phyloP scores from a whole-genome alignment of 2,888 invertebrate genomes.

The Alloscopus bannaensis region DNA sequence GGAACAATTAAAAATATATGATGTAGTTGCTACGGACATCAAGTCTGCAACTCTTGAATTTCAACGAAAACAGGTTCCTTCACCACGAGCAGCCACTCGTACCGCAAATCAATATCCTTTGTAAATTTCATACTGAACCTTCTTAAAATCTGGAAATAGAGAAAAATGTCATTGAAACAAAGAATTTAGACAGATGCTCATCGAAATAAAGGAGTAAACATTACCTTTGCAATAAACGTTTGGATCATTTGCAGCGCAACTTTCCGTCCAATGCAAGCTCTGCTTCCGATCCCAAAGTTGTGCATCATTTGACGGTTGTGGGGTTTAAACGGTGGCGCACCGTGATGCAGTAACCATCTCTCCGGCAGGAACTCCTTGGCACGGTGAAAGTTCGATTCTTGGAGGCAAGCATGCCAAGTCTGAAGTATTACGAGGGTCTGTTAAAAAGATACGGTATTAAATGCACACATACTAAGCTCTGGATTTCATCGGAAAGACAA shows the following conservation, averaged over 20 bases:
- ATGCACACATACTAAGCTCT: constrained; percentile 1
- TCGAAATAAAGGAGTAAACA: too few relatives aligned
- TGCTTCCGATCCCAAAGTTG: constrained; percentile 87
- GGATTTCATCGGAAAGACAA: background rate
- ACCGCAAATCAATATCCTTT: constrained; percentile 84
- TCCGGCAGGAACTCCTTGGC: constrained; percentile 85
- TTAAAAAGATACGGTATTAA: too few relatives aligned
- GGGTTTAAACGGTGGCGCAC: constrained; percentile 76
- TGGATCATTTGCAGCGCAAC: constrained; percentile 82
- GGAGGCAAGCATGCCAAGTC: constrained; percentile 87
- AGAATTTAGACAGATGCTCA: too few relatives aligned
- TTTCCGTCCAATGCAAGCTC: constrained; percentile 90
- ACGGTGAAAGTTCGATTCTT: constrained; percentile 84
- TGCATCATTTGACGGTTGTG: constrained; percentile 82
- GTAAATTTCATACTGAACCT: constrained; percentile 84
- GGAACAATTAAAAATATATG: too few relatives aligned
- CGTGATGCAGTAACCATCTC: constrained; percentile 81
- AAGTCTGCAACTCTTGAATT: constrained; percentile 27
- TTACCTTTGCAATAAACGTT: constrained; percentile 47
- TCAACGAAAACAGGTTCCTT: constrained; percentile 83
- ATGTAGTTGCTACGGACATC: too few relatives aligned
- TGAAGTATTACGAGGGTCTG: constrained; percentile 88
- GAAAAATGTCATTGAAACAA: too few relatives aligned
- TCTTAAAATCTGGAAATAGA: constrained; percentile 80
- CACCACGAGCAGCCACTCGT: constrained; percentile 88